Conservation (phyloP, 1,140 invertebrate species). For the Drosophila prosaltans region DNA sequence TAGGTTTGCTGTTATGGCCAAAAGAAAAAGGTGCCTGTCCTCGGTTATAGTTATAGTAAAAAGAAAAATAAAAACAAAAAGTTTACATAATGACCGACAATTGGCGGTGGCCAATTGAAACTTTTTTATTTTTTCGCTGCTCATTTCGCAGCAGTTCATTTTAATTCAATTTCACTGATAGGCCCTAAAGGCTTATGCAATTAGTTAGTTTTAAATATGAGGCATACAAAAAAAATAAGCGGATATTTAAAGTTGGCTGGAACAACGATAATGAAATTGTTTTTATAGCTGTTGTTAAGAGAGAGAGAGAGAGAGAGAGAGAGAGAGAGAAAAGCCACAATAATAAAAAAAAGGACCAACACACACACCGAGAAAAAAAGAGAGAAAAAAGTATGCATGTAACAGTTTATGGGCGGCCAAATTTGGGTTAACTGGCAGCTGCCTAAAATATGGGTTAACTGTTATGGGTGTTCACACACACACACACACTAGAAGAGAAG, state of each 20-base stretch:
- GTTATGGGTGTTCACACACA: constrained; percentile 1
- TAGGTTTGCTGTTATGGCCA: constrained; percentile 11
- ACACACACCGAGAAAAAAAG: neutral
- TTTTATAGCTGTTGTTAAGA: constrained; percentile 6
- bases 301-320: neutral
- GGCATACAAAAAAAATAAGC: constrained; percentile 1
- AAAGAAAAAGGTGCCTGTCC: constrained; percentile 2
- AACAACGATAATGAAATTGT: constrained; percentile 16
- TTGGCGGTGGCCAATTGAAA: constrained; percentile 37
- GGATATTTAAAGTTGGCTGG: constrained; percentile 9
- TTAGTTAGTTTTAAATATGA: constrained; percentile 19
- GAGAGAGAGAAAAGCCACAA: constrained; percentile 7
- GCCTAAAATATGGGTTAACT: constrained; percentile 29
- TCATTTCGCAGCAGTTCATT: constrained; percentile 1
- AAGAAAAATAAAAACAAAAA: neutral
- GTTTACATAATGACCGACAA: constrained; percentile 36
- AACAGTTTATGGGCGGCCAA: constrained; percentile 12
- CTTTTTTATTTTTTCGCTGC: constrained; percentile 16
- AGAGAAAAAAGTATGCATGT: constrained; percentile 12
- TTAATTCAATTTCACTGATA: constrained; percentile 50
- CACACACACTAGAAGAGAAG: neutral
- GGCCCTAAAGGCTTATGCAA: constrained; percentile 5
- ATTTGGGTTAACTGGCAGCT: constrained; percentile 27
- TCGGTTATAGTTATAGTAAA: neutral
- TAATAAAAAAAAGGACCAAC: neutral